Conservation (phyloP, 2,797 vertebrate genomes). For the Mico argentatus region DNA sequence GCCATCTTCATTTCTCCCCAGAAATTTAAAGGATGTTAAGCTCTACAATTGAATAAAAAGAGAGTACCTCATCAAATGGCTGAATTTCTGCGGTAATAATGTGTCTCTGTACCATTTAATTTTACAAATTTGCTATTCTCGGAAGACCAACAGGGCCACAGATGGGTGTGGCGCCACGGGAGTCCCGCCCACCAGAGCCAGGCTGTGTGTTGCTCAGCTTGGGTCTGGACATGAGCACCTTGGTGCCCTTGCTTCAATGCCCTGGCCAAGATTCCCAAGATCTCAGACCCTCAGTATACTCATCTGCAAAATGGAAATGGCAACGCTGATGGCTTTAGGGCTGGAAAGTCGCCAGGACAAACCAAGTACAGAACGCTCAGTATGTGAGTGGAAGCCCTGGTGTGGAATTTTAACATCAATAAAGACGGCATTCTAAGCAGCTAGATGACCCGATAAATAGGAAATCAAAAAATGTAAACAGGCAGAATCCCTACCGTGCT, state of each 20-base stretch:
- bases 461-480: not conserved
- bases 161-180: rapidly evolving
- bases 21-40: slow-evolving; percentile 87
- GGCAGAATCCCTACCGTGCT: too few species aligned
- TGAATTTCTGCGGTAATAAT: not conserved
- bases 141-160: too few species aligned
- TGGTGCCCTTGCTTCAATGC: not conserved
- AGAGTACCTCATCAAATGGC: not conserved
- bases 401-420: rapidly evolving
- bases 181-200: not conserved
- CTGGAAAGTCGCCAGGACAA: rapidly evolving
- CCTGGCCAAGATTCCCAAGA: not conserved
- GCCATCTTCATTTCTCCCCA: slow-evolving; percentile 91
- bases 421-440: not conserved
- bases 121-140: not conserved
- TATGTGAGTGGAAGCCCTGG: rapidly evolving
- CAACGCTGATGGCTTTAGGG: not conserved
- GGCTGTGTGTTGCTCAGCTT: not conserved
- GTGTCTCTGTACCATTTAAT: not conserved
- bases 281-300: not conserved
- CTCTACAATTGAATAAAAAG: slow-evolving; percentile 66
- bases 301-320: rapidly evolving
- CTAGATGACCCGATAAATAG: not conserved
- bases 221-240: not conserved
- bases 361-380: rapidly evolving